Conservation (phyloP, 2,113 vertebrate genomes). For the Mugil cephalus region DNA sequence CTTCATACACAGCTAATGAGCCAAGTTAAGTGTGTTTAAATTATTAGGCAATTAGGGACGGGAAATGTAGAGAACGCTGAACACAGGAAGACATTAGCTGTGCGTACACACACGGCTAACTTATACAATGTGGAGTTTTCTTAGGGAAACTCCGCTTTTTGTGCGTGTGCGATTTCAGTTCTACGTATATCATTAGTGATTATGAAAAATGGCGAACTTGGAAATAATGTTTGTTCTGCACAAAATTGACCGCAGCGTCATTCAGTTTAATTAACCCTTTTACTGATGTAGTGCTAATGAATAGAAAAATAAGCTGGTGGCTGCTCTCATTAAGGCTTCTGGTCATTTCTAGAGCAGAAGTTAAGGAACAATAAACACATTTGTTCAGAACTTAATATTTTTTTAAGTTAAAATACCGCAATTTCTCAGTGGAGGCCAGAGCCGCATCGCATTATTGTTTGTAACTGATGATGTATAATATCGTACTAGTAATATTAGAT, state of each 20-base stretch:
- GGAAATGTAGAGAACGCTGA: conserved; percentile 77
- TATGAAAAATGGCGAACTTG: conserved; percentile 57
- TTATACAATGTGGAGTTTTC: conserved; percentile 63
- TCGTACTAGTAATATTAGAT: background rate
- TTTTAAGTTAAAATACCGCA: conserved; percentile 20
- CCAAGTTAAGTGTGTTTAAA: conserved; percentile 79
- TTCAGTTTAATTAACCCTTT: conserved; percentile 57
- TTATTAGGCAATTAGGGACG: conserved; percentile 82
- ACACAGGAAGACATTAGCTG: conserved; percentile 75
- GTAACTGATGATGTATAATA: background rate
- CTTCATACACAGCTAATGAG: conserved; percentile 78
- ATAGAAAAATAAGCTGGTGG: conserved; percentile 53
- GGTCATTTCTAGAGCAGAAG: conserved; percentile 39
- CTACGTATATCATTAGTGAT: conserved; percentile 71
- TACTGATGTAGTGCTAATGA: conserved; percentile 63
- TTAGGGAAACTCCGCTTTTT: conserved; percentile 42
- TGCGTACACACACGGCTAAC: conserved; percentile 53
- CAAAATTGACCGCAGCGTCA: conserved; percentile 32
- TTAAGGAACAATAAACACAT: conserved; percentile 59
- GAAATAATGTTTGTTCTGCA: conserved; percentile 69
- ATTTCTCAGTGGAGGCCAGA: conserved; percentile 17
- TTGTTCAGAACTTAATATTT: conserved; percentile 40
- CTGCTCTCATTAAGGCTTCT: conserved; percentile 27
- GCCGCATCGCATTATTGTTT: conserved; percentile 10
- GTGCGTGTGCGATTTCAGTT: conserved; percentile 56